Percentiles rank a stretch among this genome's conserved stretches.
Evolutionary conservation across 2,113 vertebrate genomes (phyloP).

Genomic region (Alaudala cheleensis): DNA sequence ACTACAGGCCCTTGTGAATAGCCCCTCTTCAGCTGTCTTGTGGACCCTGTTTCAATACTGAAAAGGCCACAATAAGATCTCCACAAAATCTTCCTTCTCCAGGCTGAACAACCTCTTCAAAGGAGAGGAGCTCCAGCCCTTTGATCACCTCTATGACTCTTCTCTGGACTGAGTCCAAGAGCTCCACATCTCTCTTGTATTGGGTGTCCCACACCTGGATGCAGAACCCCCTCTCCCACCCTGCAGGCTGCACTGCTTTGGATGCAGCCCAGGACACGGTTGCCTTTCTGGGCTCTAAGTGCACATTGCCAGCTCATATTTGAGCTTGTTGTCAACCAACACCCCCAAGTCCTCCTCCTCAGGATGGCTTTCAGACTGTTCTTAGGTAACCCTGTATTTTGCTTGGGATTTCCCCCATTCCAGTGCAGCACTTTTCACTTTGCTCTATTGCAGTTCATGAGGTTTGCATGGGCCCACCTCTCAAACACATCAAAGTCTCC

Average conservation of each 20-base stretch:
- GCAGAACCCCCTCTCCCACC: rapidly evolving
- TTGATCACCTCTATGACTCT: neutral
- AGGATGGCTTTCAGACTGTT: neutral
- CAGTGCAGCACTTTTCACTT: neutral
- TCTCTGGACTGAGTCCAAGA: neutral
- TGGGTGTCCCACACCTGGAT: neutral
- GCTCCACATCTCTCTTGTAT: neutral
- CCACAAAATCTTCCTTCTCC: neutral
- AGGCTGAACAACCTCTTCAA: neutral
- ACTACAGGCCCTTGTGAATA: neutral
- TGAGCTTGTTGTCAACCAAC: neutral
- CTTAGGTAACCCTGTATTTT: neutral
- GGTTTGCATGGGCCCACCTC: neutral
- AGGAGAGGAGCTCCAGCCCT: neutral
- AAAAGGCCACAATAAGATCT: neutral
- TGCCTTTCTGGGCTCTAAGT: neutral
- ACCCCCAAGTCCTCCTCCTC: neutral
- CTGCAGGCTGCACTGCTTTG: neutral
- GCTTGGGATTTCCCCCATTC: neutral
- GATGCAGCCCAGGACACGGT: rapidly evolving
- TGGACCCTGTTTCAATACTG: rapidly evolving
- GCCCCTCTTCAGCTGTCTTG: neutral
- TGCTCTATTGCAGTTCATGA: neutral
- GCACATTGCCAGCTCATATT: neutral
- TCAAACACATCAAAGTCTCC: rapidly evolving